Base-by-base conservation (phyloP, 2,113 vertebrate genomes). In the Hippocampus barbouri region DNA sequence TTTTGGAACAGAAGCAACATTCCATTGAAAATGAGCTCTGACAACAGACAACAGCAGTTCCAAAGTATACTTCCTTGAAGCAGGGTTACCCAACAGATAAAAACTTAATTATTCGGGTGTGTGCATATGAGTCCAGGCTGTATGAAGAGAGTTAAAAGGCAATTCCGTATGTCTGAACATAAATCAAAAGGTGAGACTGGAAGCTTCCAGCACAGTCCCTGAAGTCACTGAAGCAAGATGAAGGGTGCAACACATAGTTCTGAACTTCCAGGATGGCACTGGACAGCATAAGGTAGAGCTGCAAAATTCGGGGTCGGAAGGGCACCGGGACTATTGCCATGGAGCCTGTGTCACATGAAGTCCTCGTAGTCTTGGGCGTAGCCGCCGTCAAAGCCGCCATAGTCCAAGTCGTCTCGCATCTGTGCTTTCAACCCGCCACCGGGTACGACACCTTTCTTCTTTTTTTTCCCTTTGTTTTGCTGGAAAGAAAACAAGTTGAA, bases 401-500 rank as follows among this genome's bases (percentile, higher is more conserved):
- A 98, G 79, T 98, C 97, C 27, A 98, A 91, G 82, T 97, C 96
- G 0, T 97, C 94, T 89, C 94, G 96, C 94, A 96, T 87, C 0
- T 96, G 96, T 40, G 95, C 97, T 89, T 99, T 99, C 41, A 98
- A 88, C 61, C 97, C 97, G 1, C 97, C 97, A 6, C 96, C 95
- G 9, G 96, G 91, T 60, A 96, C 85, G 0, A 96, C 93, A 0
- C 93, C 94, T 91, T 90, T 90, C 92, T 98, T 98, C 94, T 99
- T 99, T 92, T 98, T 99, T 92, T 97, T 98, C 90, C 92, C 94
- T 93, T 98, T 98, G 89, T 93, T 98, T 94, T 98, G 96, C 95
- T 98, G 82, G 82, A 66, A 72, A 0, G 6, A 1, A 73, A 81
- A 77, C 7, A 54, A 41, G 63, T 40, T 43, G 62, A 40, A 20